Base-by-base conservation (phyloP, 1,140 invertebrate genomes). In the Eulimnadia texana region DNA sequence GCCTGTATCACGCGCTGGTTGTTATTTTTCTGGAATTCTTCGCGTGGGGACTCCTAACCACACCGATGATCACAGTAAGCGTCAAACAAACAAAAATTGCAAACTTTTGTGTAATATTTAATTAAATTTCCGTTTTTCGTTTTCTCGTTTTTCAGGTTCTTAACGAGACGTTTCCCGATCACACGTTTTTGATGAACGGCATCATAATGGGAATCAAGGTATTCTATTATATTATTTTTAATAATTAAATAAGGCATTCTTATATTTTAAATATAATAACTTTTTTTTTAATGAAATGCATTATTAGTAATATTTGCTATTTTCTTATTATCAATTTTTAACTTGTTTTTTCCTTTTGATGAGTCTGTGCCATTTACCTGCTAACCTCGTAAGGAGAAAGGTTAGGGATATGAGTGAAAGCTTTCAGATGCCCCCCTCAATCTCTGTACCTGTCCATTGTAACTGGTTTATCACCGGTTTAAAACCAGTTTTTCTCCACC, bases 1-100 rank as follows among this genome's bases (percentile, higher is more conserved):
- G 88, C 70, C 85, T 99, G 47, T 94, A 95, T 76, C 96, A 99
- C 83, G 96, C 95, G 52, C 77, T 99, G 70, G 85, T 99, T 67
- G 92, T 99, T 67, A 99, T 99, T 76, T 99, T 99, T 78, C 79
- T 99, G 73, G 96, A 99, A 79, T 99, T 98, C 78, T 99, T 99
- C 77, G 90, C 95, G 61, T 99, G 96, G 95, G 96, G 96, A 60
- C 80, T 99, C 64, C 80, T 99, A 51, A 99, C 94, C 49, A 93
- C 95, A 79, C 96, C 96, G 53, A 89, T 98, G 71, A 99, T 99
- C 72, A 86, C 88, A 66, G 95, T 95, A 76, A n/a, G n/a, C n/a
- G n/a, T n/a, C n/a, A n/a, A n/a, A 82, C 80, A 78, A 52, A 51
- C n/a, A n/a, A n/a, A n/a, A n/a, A n/a, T n/a, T n/a, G n/a, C n/a